A percentile compares a stretch with the other conserved stretches of the same genome.
These are phyloP conservation scores for Heterohyrax brucei DNA, from an alignment of 2,797 vertebrate species.

Conservation along the genomic window DNA sequence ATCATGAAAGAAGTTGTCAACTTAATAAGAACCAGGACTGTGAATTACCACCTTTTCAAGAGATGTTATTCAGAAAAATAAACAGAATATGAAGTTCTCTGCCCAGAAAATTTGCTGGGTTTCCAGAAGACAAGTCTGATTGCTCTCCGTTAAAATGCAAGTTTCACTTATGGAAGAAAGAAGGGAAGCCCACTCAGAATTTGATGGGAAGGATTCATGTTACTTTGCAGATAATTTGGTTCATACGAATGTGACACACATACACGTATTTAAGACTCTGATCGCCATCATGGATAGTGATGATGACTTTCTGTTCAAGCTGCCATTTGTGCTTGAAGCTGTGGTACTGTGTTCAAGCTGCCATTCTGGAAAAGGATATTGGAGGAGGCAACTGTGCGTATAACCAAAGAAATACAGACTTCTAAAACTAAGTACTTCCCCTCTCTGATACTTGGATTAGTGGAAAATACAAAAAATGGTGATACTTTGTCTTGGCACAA, in stretches of 20 bases:
- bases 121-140: conserved; percentile 11
- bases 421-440: background rate
- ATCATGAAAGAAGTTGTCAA: conserved; percentile 32
- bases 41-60: conserved; percentile 38
- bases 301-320: background rate
- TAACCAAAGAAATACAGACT: conserved; percentile 12
- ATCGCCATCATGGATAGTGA: background rate
- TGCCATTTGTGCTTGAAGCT: no score
- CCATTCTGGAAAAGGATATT: background rate
- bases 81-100: background rate
- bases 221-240: background rate
- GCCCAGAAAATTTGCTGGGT: background rate
- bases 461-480: conserved; percentile 4
- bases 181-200: background rate
- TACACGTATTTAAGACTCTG: background rate
- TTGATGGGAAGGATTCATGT: background rate
- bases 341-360: background rate
- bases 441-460: background rate
- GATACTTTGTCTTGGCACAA: background rate
- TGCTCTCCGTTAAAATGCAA: background rate
- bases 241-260: background rate
- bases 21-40: conserved; percentile 35
- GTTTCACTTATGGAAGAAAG: background rate
- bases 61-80: conserved; percentile 45
- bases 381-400: background rate